phyloP scores from a whole-genome alignment of 2,113 vertebrate species.

The Hystrix brachyura region DNA sequence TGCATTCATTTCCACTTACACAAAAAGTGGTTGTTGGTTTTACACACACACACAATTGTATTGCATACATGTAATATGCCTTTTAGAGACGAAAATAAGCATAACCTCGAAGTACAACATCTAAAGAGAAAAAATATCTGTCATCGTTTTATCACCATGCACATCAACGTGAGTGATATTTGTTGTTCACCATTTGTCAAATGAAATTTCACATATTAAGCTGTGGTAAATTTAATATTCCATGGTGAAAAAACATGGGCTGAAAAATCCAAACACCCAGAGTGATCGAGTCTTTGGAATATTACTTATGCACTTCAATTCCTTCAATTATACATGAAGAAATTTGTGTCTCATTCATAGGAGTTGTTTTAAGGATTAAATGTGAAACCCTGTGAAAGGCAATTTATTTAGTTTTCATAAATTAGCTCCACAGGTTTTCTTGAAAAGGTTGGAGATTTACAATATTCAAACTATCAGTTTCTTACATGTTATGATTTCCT shows the following conservation, averaged over 20 bases:
- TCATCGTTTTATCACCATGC: background rate
- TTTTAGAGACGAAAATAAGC: background rate
- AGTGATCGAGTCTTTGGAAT: background rate
- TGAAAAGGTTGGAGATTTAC: background rate
- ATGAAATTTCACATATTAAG: background rate
- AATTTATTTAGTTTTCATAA: background rate
- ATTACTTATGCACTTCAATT: background rate
- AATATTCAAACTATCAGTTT: background rate
- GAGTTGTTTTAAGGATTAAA: background rate
- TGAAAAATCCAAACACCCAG: background rate
- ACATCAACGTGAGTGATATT: background rate
- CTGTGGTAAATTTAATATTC: background rate
- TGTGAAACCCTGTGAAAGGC: background rate
- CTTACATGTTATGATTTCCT: background rate
- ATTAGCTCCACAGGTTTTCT: background rate
- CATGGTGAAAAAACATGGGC: background rate
- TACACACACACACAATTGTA: background rate
- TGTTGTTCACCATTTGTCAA: background rate
- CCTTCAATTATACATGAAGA: background rate
- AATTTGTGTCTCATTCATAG: background rate
- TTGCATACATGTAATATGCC: background rate
- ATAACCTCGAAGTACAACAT: background rate
- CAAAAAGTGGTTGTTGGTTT: background rate
- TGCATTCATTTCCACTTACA: background rate
- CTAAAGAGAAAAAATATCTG: background rate